Evolutionary conservation across 2,888 invertebrate genomes (phyloP).

Genomic region (Petrolisthes manimaculis): DNA sequence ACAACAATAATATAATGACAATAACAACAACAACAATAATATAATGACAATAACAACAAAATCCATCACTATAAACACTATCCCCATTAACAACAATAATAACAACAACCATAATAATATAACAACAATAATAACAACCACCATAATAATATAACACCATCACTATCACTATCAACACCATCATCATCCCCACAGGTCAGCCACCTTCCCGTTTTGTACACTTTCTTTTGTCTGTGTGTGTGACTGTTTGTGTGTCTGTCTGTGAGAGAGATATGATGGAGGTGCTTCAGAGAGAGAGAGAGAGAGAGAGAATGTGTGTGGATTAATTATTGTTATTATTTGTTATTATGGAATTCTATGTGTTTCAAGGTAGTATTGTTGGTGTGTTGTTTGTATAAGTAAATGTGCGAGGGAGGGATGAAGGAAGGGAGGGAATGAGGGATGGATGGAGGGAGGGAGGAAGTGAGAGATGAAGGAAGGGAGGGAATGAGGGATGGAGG

Average conservation of each 20-base stretch:
- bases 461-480: background rate
- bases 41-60: background rate
- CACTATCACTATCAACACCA: conserved; percentile 7
- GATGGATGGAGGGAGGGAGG: conserved; percentile 11
- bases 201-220: background rate
- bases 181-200: background rate
- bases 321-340: background rate
- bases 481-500: background rate
- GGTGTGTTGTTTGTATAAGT: background rate
- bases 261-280: background rate
- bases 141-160: background rate
- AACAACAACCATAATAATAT: background rate
- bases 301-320: conserved; percentile 8
- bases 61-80: background rate
- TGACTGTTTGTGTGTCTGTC: background rate
- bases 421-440: background rate
- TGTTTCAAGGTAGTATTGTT: background rate
- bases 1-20: background rate
- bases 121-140: background rate
- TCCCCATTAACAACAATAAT: background rate
- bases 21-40: background rate
- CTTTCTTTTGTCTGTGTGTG: background rate
- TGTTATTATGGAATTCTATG: background rate
- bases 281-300: background rate
- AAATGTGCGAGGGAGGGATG: background rate